These are phyloP conservation scores for Hyperoplus lanceolatus DNA, from an alignment of 2,797 vertebrate genomes.

Conservation along the genomic window DNA sequence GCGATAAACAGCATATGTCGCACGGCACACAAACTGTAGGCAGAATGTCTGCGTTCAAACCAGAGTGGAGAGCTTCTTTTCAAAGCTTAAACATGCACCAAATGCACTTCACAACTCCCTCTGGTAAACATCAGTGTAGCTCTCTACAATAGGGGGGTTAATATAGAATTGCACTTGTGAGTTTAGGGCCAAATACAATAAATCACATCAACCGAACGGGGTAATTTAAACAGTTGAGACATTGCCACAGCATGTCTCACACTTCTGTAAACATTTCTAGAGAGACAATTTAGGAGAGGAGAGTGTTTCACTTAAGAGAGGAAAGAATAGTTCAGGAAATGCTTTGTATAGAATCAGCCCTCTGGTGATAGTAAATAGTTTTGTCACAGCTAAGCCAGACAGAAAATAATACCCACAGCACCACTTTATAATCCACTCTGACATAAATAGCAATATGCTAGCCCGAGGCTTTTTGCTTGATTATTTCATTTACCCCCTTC, in stretches of 20 bases:
- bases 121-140: constrained; percentile 27
- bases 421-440: not conserved
- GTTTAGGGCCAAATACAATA: constrained; percentile 34
- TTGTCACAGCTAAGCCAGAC: not conserved
- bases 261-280: constrained; percentile 37
- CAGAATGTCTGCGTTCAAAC: constrained; percentile 47
- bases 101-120: constrained; percentile 36
- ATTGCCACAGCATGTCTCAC: not conserved
- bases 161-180: constrained; percentile 32
- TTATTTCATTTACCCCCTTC: not conserved
- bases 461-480: not conserved
- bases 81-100: constrained; percentile 17
- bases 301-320: constrained; percentile 7
- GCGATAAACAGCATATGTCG: constrained; percentile 58
- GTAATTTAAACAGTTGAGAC: constrained; percentile 39
- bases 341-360: not conserved
- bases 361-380: not conserved
- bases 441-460: not conserved
- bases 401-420: constrained; percentile 10
- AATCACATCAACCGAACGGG: constrained; percentile 31
- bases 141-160: constrained; percentile 18
- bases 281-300: constrained; percentile 7
- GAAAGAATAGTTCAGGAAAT: constrained; percentile 21
- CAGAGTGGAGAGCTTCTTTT: constrained; percentile 3
- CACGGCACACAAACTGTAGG: constrained; percentile 51